Base-by-base conservation (phyloP, 2,797 vertebrate species). In the Mergus octosetaceus region DNA sequence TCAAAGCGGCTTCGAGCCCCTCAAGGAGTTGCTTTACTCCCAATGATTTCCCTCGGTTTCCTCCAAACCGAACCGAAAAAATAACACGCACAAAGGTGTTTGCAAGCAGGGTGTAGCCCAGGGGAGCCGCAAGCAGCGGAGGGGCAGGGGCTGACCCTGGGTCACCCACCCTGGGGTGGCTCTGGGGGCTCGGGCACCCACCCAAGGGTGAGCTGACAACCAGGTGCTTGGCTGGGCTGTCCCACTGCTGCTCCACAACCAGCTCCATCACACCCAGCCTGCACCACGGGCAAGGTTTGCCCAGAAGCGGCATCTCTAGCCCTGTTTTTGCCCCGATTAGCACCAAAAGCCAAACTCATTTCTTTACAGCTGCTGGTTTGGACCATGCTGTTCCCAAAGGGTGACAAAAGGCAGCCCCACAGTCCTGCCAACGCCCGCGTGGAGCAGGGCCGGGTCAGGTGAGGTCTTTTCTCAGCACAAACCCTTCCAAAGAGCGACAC, bases 141-240 rank as follows among this genome's bases (percentile, higher is more conserved):
- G 22, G 66, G 4, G 6, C 25, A 13, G 25, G 6, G 68, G 36
- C 51, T 27, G 51, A 53, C 25, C 51, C 22, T 49, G 47, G 47
- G 21, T 12, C 47, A 49, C 47, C 47, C 47, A 49, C 47, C 47
- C 47, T 4, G 12, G 47, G 47, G 47, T 49, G 47, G 47, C 47
- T 49, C 22, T 24, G 22, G 47, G 47, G 47, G 18, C 32, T 79
- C 10, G 56, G 58, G 62, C 6, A 43, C n/a, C 66, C 22, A 10
- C 54, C 34, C 11, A 32, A 61, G 32, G 49, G 27, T 51, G 64
- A 61, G 27, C 38, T 10, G 27, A 34, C 43, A 43, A 9, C 36
- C 30, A 57, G 41, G 21, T 0, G 0, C 11, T n/a, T 13, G 28
- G 19, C 9, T n/a, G 16, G 32, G 19, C 9, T 9, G 22, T 21